A percentile compares a stretch with the other conserved stretches of the same genome.
These are phyloP conservation scores for Acanthochromis polyacanthus DNA, from an alignment of 2,113 vertebrate genomes.

Conservation along the genomic window DNA sequence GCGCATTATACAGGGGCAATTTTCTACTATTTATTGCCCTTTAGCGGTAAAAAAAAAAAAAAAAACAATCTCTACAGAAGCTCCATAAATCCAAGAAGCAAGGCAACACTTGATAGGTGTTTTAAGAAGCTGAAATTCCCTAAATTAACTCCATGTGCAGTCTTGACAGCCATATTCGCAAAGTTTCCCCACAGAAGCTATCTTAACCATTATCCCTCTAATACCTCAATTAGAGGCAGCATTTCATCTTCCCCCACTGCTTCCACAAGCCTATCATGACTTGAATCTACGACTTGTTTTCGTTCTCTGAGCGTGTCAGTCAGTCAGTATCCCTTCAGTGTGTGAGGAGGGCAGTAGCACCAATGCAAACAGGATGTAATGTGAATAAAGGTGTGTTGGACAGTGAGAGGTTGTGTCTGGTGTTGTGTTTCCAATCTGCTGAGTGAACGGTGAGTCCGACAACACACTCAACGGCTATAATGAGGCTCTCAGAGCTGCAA, in stretches of 20 bases:
- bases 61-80: too few species aligned
- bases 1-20: too few species aligned
- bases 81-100: too few species aligned
- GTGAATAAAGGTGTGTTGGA: slow-evolving; percentile 33
- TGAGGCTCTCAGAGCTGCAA: slow-evolving; percentile 23
- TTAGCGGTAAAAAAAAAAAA: too few species aligned
- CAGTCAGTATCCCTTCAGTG: neutral
- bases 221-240: neutral
- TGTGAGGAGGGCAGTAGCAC: neutral
- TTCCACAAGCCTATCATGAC: slow-evolving; percentile 14
- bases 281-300: slow-evolving; percentile 19
- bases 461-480: slow-evolving; percentile 62
- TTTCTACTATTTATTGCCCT: too few species aligned
- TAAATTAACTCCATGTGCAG: neutral
- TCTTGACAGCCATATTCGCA: neutral
- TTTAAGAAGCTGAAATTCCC: neutral
- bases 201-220: neutral
- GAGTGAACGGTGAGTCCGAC: slow-evolving; percentile 52
- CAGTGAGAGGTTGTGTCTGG: slow-evolving; percentile 73
- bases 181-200: neutral
- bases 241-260: neutral
- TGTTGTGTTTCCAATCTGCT: slow-evolving; percentile 68
- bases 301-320: neutral
- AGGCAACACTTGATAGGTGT: too few species aligned
- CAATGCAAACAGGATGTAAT: slow-evolving; percentile 47